phyloP scores from a whole-genome alignment of 2,888 invertebrate species.

The Zootermopsis nevadensis region DNA sequence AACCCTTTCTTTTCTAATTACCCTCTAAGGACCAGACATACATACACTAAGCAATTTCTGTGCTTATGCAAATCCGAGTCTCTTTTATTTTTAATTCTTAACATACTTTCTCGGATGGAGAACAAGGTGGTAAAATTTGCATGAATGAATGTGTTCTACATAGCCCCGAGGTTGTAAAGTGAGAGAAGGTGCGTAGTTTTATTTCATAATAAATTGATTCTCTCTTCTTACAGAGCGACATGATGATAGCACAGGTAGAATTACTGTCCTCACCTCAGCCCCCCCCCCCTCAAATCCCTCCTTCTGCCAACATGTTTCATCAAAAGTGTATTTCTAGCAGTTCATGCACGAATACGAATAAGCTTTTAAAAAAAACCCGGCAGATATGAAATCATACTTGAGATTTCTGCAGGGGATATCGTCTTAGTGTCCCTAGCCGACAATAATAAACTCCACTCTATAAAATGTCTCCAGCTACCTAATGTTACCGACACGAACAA shows the following conservation, averaged over 20 bases:
- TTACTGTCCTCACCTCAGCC: background rate
- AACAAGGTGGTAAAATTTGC: background rate
- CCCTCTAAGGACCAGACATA: background rate
- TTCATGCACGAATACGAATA: background rate
- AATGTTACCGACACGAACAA: too few species aligned
- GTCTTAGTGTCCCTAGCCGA: too few species aligned
- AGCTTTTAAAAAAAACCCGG: slow-evolving; percentile 9
- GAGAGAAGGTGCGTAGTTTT: slow-evolving; percentile 11
- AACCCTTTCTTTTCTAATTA: slow-evolving; percentile 9
- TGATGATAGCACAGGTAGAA: background rate
- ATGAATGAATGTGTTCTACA: slow-evolving; percentile 20
- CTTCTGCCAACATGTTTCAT: slow-evolving; percentile 25
- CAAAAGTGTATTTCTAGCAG: slow-evolving; percentile 25
- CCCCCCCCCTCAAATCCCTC: too few species aligned
- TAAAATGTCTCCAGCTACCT: too few species aligned
- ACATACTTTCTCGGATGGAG: slow-evolving; percentile 1
- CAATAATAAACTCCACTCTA: too few species aligned
- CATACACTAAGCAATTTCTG: background rate
- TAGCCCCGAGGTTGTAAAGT: slow-evolving; percentile 3
- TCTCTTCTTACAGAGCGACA: background rate
- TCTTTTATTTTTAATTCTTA: slow-evolving; percentile 40
- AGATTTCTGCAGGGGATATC: too few species aligned
- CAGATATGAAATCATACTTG: background rate
- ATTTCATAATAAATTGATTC: slow-evolving; percentile 40
- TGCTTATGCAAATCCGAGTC: background rate